A percentile compares a stretch with the other conserved stretches of the same genome.
Evolutionary conservation across 2,888 invertebrate species (phyloP).

Genomic region (Clepsis dumicolana): DNA sequence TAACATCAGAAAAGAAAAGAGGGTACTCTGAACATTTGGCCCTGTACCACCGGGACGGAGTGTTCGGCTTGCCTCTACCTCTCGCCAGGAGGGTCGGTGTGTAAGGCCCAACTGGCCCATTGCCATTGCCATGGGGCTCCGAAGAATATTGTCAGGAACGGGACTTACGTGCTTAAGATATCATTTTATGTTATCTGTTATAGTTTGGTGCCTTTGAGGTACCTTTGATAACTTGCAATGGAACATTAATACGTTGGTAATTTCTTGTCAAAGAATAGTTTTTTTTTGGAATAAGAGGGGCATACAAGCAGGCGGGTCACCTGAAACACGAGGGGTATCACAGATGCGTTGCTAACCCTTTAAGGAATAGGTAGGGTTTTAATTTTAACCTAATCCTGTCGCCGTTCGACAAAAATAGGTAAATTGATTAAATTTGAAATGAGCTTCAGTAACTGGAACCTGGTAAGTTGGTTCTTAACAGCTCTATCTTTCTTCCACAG

Average conservation of each 20-base stretch:
- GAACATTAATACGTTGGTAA: no score
- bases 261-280: no score
- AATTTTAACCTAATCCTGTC: neutral
- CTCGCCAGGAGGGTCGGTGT: conserved; percentile 42
- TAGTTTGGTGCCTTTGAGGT: no score
- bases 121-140: conserved; percentile 34
- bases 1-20: neutral
- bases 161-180: neutral
- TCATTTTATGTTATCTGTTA: no score
- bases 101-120: conserved; percentile 24
- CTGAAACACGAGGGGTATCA: no score
- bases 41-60: neutral
- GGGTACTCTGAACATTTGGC: conserved; percentile 16
- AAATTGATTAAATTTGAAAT: no score
- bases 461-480: neutral
- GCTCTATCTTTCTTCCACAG: conserved; percentile 16
- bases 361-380: no score
- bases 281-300: no score
- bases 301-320: no score
- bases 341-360: no score
- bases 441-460: no score
- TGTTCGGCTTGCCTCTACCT: conserved; percentile 27
- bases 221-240: no score
- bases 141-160: conserved; percentile 22
- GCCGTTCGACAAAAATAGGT: neutral